phyloP scores from a whole-genome alignment of 2,888 invertebrate species.

The Troilus luridus region DNA sequence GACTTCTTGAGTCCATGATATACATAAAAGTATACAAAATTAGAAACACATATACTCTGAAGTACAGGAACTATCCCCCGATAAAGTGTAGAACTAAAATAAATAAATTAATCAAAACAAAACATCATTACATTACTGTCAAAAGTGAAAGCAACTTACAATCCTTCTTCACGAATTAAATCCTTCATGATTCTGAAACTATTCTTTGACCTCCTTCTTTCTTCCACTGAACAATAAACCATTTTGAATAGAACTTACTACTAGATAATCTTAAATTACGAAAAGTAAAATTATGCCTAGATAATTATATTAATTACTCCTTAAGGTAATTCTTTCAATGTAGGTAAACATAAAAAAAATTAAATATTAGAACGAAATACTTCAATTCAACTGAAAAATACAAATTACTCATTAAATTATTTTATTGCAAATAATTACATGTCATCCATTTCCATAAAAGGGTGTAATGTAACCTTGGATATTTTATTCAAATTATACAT shows the following conservation, averaged over 20 bases:
- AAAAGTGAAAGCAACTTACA: conserved; percentile 71
- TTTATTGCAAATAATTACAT: not conserved
- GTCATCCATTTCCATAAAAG: not conserved
- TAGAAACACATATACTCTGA: conserved; percentile 87
- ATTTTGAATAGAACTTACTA: not conserved
- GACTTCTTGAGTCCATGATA: conserved; percentile 85
- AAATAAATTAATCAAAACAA: conserved; percentile 60
- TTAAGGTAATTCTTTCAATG: not conserved
- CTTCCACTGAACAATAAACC: conserved; percentile 67
- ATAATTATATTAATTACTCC: not conserved
- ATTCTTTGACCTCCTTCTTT: conserved; percentile 76
- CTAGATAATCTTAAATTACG: not conserved
- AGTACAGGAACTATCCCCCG: conserved; percentile 86
- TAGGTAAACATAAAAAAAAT: not conserved
- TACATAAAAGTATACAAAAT: conserved; percentile 95
- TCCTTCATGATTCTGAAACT: conserved; percentile 78
- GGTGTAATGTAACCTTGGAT: not conserved
- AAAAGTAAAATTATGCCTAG: not conserved
- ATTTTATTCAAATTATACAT: no score
- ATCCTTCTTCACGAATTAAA: conserved; percentile 78
- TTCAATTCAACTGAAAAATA: not conserved
- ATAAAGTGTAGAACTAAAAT: conserved; percentile 77
- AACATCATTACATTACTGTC: conserved; percentile 56
- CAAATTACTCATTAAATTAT: not conserved
- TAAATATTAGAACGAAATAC: not conserved